phyloP scores from a whole-genome alignment of 2,888 invertebrate genomes.

The Trachelus stipa region DNA sequence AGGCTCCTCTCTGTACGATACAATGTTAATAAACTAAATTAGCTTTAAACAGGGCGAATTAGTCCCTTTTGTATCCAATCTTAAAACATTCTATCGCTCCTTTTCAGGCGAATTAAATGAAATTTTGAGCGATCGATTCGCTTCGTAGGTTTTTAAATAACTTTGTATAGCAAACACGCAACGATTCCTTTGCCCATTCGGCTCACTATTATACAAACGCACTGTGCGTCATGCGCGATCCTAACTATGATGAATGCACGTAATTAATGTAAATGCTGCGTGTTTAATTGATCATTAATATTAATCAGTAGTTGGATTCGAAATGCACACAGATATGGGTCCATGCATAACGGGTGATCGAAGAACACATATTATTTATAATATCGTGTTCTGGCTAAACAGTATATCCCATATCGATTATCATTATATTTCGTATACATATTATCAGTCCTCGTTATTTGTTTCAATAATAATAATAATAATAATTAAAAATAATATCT shows the following conservation, averaged over 20 bases:
- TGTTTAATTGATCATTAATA: conserved; percentile 27
- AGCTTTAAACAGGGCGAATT: too few relatives aligned
- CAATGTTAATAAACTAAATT: too few relatives aligned
- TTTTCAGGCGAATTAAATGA: neutral
- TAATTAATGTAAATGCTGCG: conserved; percentile 26
- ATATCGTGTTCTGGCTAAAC: neutral
- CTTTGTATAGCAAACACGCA: neutral
- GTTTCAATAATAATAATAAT: too few relatives aligned
- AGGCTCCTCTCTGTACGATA: too few relatives aligned
- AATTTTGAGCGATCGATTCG: neutral
- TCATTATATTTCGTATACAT: neutral
- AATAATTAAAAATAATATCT: too few relatives aligned
- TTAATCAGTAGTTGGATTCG: conserved; percentile 22
- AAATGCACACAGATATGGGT: conserved; percentile 15
- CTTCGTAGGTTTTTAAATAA: neutral
- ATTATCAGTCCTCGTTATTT: too few relatives aligned
- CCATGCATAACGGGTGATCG: neutral
- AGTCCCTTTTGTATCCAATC: neutral
- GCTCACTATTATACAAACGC: conserved; percentile 13
- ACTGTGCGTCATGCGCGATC: conserved; percentile 22
- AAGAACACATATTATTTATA: neutral
- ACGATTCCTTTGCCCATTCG: conserved; percentile 1
- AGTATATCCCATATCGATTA: neutral
- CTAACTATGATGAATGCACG: conserved; percentile 27
- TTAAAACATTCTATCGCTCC: neutral